Percentiles rank a stretch among this genome's conserved stretches.
Conservation (phyloP, 2,888 invertebrate genomes). For the Arrhopalites spinosus region DNA sequence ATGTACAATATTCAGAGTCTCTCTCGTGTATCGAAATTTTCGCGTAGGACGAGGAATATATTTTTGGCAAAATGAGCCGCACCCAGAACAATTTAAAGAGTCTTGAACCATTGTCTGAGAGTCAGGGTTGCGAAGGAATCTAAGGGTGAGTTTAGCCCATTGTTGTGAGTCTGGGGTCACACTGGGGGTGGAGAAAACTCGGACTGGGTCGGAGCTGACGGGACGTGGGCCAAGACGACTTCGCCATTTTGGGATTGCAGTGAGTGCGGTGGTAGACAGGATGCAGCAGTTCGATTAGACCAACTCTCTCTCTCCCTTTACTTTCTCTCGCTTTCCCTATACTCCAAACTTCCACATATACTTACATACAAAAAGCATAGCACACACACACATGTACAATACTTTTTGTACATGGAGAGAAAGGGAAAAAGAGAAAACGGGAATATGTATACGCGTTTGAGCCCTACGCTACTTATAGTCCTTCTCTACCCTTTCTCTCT, state of each 20-base stretch:
- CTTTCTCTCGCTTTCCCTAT: not conserved
- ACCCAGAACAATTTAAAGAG: constrained; percentile 40
- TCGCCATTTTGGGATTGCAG: constrained; percentile 56
- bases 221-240: constrained; percentile 50
- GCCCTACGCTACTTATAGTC: not conserved
- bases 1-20: no score
- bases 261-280: constrained; percentile 56
- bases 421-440: not conserved
- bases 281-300: constrained; percentile 56
- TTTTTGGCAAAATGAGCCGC: constrained; percentile 37
- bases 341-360: not conserved
- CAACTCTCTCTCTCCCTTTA: constrained; percentile 30
- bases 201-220: constrained; percentile 46
- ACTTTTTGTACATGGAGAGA: not conserved
- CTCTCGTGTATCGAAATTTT: no score
- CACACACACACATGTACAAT: not conserved
- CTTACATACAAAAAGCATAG: not conserved
- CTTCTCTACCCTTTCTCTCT: not conserved
- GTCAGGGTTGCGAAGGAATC: constrained; percentile 37
- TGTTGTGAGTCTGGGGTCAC: constrained; percentile 45
- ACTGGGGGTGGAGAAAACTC: constrained; percentile 42
- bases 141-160: constrained; percentile 44
- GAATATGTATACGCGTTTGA: not conserved
- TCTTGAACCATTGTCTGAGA: constrained; percentile 22
- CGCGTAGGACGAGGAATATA: constrained; percentile 3